Conservation (phyloP, 2,797 vertebrate genomes). For the Kryptopterus vitreolus region DNA sequence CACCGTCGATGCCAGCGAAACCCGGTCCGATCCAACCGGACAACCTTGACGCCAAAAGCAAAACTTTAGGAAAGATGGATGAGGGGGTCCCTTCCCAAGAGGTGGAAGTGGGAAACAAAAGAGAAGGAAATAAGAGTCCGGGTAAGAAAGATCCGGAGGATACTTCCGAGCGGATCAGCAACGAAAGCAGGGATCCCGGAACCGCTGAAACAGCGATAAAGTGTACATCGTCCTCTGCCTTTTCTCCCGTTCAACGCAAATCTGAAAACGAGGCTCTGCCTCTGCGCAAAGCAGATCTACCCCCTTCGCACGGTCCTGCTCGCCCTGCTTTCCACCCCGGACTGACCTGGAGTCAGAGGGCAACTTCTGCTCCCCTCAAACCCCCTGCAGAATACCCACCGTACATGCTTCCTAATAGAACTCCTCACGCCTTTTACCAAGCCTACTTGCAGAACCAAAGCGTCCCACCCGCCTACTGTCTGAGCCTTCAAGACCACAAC, state of each 20-base stretch:
- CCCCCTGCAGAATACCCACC: slow-evolving; percentile 78
- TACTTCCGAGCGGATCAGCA: slow-evolving; percentile 51
- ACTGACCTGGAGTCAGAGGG: slow-evolving; percentile 76
- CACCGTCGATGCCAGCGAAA: slow-evolving; percentile 4
- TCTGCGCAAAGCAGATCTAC: slow-evolving; percentile 59
- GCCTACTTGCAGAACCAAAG: slow-evolving; percentile 77
- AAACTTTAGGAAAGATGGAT: slow-evolving; percentile 23
- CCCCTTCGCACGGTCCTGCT: slow-evolving; percentile 66
- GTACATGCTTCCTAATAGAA: slow-evolving; percentile 78
- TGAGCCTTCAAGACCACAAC: slow-evolving; percentile 77
- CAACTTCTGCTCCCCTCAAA: slow-evolving; percentile 74
- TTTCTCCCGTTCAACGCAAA: slow-evolving; percentile 80
- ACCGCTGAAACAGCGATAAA: slow-evolving; percentile 67
- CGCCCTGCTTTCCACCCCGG: slow-evolving; percentile 73
- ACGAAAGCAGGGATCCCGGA: slow-evolving; percentile 58
- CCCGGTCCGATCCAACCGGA: neutral
- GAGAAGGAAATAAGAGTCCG: slow-evolving; percentile 68
- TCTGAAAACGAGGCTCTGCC: slow-evolving; percentile 60
- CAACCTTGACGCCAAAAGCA: neutral
- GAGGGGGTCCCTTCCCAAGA: slow-evolving; percentile 53
- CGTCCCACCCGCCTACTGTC: slow-evolving; percentile 69
- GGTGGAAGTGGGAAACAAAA: slow-evolving; percentile 63
- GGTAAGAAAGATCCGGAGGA: slow-evolving; percentile 48
- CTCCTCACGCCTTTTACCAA: slow-evolving; percentile 77
- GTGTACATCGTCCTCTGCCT: slow-evolving; percentile 79